Evolutionary conservation across 2,888 invertebrate species (phyloP).

Genomic region (Drosophila leonis): DNA sequence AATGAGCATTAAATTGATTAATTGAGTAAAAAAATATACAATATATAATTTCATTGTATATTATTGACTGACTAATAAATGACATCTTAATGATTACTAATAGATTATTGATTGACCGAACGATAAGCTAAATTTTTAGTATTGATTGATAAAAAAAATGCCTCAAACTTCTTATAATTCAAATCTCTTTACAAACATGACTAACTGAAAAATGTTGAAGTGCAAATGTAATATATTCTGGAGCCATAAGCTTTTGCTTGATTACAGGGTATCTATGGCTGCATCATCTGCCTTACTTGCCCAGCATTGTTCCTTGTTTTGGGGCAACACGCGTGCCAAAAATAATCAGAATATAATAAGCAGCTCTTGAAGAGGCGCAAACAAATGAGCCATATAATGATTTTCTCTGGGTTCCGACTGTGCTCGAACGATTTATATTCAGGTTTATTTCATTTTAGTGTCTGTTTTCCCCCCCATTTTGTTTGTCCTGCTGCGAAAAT

Average conservation of each 20-base stretch:
- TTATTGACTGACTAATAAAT: background rate
- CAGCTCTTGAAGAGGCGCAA: constrained; percentile 68
- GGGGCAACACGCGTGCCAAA: constrained; percentile 65
- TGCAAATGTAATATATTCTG: rapidly evolving
- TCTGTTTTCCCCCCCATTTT: background rate
- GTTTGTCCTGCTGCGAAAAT: constrained; percentile 55
- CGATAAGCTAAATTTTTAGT: background rate
- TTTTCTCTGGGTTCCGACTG: constrained; percentile 43
- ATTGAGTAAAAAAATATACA: background rate
- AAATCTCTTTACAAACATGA: background rate
- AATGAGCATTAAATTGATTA: background rate
- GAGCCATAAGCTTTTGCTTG: no score
- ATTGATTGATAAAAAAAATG: background rate
- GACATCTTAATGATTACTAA: background rate
- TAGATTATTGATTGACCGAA: background rate
- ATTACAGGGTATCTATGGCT: constrained; percentile 11
- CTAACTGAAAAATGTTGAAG: background rate
- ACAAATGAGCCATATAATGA: constrained; percentile 77
- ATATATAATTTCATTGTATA: background rate
- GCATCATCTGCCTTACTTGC: background rate
- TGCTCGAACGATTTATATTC: constrained; percentile 52
- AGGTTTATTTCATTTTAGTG: constrained; percentile 28
- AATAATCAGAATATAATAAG: constrained; percentile 76
- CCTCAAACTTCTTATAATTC: no score
- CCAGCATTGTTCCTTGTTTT: constrained; percentile 12